Percentiles rank a stretch among this genome's conserved stretches.
Conservation (phyloP, 2,797 vertebrate genomes). For the Ceyx erithaca region DNA sequence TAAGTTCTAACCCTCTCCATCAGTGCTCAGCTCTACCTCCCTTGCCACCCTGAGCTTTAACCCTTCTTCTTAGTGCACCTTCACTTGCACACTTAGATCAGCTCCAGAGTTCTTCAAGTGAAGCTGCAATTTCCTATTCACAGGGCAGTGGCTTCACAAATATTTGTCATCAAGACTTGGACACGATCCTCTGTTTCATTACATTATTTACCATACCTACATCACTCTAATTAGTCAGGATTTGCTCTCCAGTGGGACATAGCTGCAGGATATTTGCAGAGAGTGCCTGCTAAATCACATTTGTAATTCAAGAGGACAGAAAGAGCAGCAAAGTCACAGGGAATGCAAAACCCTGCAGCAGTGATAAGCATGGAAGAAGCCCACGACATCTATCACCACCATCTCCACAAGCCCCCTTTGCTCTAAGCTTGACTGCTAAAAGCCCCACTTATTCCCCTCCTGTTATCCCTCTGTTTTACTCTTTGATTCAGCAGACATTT, state of each 20-base stretch:
- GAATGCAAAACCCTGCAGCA: not conserved
- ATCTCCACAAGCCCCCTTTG: not conserved
- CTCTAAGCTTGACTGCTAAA: not conserved
- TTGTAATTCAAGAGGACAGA: not conserved
- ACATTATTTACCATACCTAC: not conserved
- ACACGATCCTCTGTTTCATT: not conserved
- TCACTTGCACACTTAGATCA: not conserved
- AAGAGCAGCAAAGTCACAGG: not conserved
- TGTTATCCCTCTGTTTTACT: not conserved
- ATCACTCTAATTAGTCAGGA: not conserved
- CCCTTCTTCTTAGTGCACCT: not conserved
- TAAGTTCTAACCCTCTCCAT: not conserved
- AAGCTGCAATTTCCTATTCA: not conserved
- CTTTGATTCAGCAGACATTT: not conserved
- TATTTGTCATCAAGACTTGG: not conserved
- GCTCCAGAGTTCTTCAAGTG: not conserved
- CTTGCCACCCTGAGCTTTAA: not conserved
- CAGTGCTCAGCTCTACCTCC: not conserved
- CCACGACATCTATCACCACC: not conserved
- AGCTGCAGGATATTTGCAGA: conserved; percentile 7
- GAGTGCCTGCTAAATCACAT: not conserved
- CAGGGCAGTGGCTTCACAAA: not conserved
- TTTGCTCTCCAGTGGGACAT: not conserved
- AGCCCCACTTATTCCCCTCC: not conserved
- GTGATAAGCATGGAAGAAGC: not conserved